Percentiles rank a stretch among this genome's conserved stretches.
Conservation (phyloP, 2,113 vertebrate species). For the Gnathonemus longibarbis region DNA sequence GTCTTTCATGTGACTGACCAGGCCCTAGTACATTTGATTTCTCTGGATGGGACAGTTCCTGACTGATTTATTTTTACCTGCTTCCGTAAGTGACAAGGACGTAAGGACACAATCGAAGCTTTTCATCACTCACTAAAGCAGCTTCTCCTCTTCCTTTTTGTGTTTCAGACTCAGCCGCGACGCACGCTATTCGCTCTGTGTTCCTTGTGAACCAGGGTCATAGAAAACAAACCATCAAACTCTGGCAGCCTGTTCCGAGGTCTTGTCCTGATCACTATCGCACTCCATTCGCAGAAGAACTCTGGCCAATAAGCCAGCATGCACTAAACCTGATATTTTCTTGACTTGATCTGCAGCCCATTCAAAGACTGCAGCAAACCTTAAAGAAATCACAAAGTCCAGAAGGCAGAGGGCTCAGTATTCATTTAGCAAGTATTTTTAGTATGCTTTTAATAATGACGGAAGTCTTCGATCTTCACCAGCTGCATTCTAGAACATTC, state of each 20-base stretch:
- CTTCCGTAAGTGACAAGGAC: slow-evolving; percentile 39
- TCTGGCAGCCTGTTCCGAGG: neutral
- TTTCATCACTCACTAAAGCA: slow-evolving; percentile 15
- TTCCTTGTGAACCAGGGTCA: neutral
- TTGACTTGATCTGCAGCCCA: neutral
- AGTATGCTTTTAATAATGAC: neutral
- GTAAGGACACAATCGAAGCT: slow-evolving; percentile 22
- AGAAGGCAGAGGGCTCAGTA: neutral
- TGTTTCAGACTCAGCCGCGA: neutral
- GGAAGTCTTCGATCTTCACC: neutral
- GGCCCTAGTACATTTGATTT: neutral
- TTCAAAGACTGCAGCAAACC: neutral
- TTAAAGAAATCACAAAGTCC: neutral
- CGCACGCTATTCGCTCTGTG: neutral
- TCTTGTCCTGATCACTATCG: neutral
- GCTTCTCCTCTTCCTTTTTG: neutral
- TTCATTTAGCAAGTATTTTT: neutral
- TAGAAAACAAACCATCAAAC: neutral
- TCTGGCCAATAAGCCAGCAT: neutral
- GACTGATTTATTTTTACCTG: slow-evolving; percentile 30
- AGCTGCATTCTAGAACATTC: neutral
- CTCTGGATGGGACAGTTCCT: slow-evolving; percentile 1
- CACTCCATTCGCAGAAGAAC: neutral
- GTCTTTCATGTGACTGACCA: slow-evolving; percentile 19
- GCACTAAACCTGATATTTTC: neutral